Evolutionary conservation across 2,888 invertebrate species (phyloP), one percentile per base, ranked within the genome.

Genomic region (Tryphoninae sp.): DNA sequence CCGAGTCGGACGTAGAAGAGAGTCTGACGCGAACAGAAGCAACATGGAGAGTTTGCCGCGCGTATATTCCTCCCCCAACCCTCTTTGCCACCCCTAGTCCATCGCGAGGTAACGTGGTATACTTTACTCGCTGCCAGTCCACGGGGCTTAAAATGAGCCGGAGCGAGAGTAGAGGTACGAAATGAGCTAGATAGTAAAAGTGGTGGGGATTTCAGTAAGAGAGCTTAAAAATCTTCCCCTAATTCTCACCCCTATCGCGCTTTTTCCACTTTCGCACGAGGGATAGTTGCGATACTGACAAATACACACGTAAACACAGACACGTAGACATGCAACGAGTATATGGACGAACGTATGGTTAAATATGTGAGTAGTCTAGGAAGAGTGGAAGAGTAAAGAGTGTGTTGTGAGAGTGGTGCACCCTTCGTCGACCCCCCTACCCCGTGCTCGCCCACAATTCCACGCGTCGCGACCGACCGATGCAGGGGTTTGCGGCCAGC

Each of bases 401-500:
- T 71, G 65, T 61, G 33, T 59, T 55, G 78, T 74, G 83, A 76
- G 83, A 71, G 71, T 53, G 49, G 82, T 83, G 84, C 80, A 84
- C 77, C 81, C 83, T 84, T 82, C 76, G 64, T 73, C 80, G 74
- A 77, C 81, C 82, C 23, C 42, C 72, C 8, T 40, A 4, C 65
- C 53, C 80, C 65, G 80, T 51, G 49, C 73, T 88, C 69, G 74
- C 71, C 62, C 69, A 69, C 73, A 64, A 71, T 67, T 19, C 73
- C 65, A 72, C 78, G 58, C 78, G 69, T 83, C 79, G 83, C 79
- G 79, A 85, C 86, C 86, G 87, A 81, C 77, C 83, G 81, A 71
- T 80, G 83, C 80, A 72, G 90, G 90, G 88, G 88, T 89, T 87
- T 86, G 85, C 83, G 89, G 87, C 84, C 89, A 88, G 87, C 91